A percentile compares a stretch with the other conserved stretches of the same genome.
Conservation (phyloP, 2,888 invertebrate species). For the Agonopterix heracliana region DNA sequence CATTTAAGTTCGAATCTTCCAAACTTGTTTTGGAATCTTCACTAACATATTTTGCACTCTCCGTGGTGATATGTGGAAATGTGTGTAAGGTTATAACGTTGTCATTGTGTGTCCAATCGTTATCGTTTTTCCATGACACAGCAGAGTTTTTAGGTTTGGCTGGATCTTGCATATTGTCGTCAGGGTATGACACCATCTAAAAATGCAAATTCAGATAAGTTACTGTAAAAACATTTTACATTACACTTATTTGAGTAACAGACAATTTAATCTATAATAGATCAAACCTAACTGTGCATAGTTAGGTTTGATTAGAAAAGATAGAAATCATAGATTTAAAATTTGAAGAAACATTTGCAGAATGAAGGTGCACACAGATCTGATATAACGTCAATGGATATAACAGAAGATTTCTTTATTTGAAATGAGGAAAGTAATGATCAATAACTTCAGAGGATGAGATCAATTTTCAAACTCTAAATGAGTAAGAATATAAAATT, state of each 20-base stretch:
- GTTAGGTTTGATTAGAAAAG: too few species aligned
- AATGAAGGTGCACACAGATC: too few species aligned
- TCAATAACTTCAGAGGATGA: too few species aligned
- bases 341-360: too few species aligned
- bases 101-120: conserved; percentile 57
- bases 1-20: conserved; percentile 65
- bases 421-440: too few species aligned
- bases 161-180: conserved; percentile 63
- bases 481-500: background rate
- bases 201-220: conserved; percentile 7
- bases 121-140: conserved; percentile 61
- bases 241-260: too few species aligned
- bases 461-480: background rate
- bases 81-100: conserved; percentile 56
- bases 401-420: too few species aligned
- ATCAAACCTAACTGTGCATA: too few species aligned
- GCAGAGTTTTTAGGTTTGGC: conserved; percentile 67
- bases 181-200: conserved; percentile 65
- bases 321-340: too few species aligned
- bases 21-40: conserved; percentile 69
- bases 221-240: too few species aligned
- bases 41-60: conserved; percentile 58
- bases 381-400: too few species aligned
- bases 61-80: conserved; percentile 50
- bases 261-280: too few species aligned